Conservation (phyloP, 2,888 invertebrate species). For the Spisula solida region DNA sequence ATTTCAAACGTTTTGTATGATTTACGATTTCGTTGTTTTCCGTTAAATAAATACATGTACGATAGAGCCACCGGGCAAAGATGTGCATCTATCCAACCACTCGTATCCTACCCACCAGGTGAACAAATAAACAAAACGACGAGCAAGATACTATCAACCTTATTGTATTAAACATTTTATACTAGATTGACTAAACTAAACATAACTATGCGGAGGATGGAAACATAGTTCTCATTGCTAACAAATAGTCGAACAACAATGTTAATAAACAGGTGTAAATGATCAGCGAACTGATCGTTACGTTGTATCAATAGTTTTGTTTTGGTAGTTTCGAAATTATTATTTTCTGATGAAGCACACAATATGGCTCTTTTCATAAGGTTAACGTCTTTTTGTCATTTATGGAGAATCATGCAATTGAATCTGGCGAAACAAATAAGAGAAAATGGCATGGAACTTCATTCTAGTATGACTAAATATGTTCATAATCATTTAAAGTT, state of each 20-base stretch:
- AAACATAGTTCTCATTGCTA: not conserved
- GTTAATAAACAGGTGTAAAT: not conserved
- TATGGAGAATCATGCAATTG: not conserved
- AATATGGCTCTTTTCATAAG: no score
- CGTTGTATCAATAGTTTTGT: not conserved
- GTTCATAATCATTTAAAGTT: no score
- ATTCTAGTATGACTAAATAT: not conserved
- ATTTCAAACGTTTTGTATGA: constrained; percentile 18
- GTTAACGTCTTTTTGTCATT: no score
- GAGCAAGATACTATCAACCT: constrained; percentile 6
- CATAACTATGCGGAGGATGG: not conserved
- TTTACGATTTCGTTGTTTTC: constrained; percentile 28
- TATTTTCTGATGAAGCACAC: not conserved
- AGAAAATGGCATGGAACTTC: not conserved
- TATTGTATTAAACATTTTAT: not conserved
- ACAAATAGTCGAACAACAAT: not conserved
- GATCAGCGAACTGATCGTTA: not conserved
- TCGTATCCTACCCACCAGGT: constrained; percentile 22
- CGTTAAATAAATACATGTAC: not conserved
- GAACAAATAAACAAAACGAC: constrained; percentile 39
- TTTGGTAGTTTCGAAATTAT: not conserved
- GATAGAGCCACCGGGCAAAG: constrained; percentile 16
- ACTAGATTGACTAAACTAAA: not conserved
- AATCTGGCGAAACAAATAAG: not conserved
- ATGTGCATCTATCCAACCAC: constrained; percentile 19